Evolutionary conservation across 2,797 vertebrate genomes (phyloP).

Genomic region (Smutsia temminckii): DNA sequence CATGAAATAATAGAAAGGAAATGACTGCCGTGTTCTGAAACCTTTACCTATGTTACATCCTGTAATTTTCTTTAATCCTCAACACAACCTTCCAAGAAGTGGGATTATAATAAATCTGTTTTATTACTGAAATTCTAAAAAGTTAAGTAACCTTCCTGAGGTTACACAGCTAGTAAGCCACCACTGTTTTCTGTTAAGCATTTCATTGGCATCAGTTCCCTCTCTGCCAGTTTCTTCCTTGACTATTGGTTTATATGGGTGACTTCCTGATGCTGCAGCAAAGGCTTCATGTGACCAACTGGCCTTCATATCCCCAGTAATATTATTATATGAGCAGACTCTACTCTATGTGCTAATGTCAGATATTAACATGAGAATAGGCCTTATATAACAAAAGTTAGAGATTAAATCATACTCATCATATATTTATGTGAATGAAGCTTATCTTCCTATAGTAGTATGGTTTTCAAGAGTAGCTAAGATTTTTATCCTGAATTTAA

Average conservation of each 20-base stretch:
- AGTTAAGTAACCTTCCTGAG: constrained; percentile 12
- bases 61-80: constrained; percentile 48
- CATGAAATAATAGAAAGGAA: constrained; percentile 39
- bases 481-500: constrained; percentile 30
- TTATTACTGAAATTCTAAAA: constrained; percentile 53
- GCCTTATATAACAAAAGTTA: constrained; percentile 10
- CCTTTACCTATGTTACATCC: constrained; percentile 24
- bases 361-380: constrained; percentile 13
- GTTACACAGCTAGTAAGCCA: constrained; percentile 21
- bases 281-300: neutral
- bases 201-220: constrained; percentile 10
- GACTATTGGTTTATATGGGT: neutral
- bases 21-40: neutral
- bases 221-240: constrained; percentile 1
- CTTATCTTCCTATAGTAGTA: neutral
- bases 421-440: constrained; percentile 14
- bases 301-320: neutral
- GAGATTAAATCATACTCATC: neutral
- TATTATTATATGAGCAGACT: neutral
- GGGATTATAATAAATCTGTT: neutral
- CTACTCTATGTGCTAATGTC: constrained; percentile 9
- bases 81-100: neutral
- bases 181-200: neutral
- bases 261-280: neutral
- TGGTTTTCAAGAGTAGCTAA: constrained; percentile 12